Conservation (phyloP, 2,888 invertebrate genomes). For the Prosapia bicincta region DNA sequence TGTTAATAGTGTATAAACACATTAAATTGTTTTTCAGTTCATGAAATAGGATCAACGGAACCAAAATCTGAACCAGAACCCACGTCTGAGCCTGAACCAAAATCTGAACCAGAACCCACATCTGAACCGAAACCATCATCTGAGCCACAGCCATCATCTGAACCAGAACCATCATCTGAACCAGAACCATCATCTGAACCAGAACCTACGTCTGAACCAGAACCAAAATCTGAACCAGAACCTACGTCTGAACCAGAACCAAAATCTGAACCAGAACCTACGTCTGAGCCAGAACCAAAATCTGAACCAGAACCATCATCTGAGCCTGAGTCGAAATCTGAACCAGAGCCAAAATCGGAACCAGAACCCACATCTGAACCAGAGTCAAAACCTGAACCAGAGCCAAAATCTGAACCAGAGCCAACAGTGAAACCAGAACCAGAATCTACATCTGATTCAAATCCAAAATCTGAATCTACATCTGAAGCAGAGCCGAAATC, state of each 20-base stretch:
- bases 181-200: conserved; percentile 36
- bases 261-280: conserved; percentile 35
- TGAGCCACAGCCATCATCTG: conserved; percentile 43
- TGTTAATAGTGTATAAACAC: no score
- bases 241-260: conserved; percentile 33
- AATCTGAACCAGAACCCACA: conserved; percentile 34
- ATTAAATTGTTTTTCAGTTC: background rate
- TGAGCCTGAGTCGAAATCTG: conserved; percentile 39
- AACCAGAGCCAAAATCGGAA: conserved; percentile 36
- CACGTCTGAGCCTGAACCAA: conserved; percentile 37
- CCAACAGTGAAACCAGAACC: conserved; percentile 42
- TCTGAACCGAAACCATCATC: conserved; percentile 40
- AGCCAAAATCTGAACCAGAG: conserved; percentile 36
- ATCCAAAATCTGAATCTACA: conserved; percentile 37
- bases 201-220: conserved; percentile 39
- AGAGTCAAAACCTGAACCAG: conserved; percentile 39
- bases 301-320: conserved; percentile 35
- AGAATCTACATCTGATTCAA: conserved; percentile 35
- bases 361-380: conserved; percentile 33
- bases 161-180: conserved; percentile 39
- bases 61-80: conserved; percentile 38
- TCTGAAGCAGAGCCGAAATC: conserved; percentile 33
- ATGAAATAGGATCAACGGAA: no score
- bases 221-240: conserved; percentile 39
- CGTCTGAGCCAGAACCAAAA: conserved; percentile 40